These are phyloP conservation scores for Pachycephala philippinensis DNA, from an alignment of 2,113 vertebrate genomes.

Conservation along the genomic window DNA sequence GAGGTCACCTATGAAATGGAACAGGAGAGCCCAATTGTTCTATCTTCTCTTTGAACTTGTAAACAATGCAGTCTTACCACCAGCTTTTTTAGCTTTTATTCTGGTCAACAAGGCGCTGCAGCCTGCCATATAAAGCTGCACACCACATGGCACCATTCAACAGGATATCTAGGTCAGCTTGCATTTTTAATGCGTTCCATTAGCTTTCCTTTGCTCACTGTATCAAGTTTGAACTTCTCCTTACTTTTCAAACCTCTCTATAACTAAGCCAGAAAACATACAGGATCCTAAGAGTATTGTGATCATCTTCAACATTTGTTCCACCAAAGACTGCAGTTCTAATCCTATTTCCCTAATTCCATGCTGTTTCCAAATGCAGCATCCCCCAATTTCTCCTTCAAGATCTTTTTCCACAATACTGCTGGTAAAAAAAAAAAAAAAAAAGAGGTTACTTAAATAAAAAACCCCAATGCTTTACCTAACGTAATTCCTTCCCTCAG, in stretches of 20 bases:
- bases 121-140: constrained; percentile 16
- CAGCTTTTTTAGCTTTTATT: background rate
- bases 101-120: background rate
- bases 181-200: constrained; percentile 57
- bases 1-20: background rate
- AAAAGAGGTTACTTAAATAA: background rate
- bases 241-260: background rate
- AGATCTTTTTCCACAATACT: background rate
- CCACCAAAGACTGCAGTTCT: background rate
- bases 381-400: background rate
- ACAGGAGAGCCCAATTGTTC: background rate
- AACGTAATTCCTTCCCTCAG: background rate
- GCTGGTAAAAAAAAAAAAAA: background rate
- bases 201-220: background rate
- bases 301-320: background rate
- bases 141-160: constrained; percentile 29
- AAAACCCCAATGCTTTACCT: background rate
- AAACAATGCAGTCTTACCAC: background rate
- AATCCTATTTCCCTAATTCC: background rate
- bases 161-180: constrained; percentile 40
- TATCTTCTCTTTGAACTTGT: background rate
- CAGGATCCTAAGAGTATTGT: background rate
- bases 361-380: background rate
- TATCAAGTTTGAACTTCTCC: constrained; percentile 19
- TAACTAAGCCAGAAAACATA: background rate